Conservation (phyloP, 2,888 invertebrate species). For the Papilio demoleus region DNA sequence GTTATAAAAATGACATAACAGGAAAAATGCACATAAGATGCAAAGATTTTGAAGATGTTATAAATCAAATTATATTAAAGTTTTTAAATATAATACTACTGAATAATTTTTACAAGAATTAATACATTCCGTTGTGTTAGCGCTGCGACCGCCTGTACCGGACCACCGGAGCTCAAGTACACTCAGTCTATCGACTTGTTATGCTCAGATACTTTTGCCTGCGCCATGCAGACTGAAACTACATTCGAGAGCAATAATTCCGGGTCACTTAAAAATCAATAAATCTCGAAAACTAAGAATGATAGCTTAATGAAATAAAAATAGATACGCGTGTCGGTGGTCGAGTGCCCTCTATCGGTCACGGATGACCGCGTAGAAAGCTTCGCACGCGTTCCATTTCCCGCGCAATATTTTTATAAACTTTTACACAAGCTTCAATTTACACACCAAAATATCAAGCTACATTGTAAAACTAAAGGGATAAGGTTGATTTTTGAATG, state of each 20-base stretch:
- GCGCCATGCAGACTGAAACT: constrained; percentile 40
- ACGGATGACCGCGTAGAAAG: constrained; percentile 66
- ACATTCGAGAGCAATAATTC: no score
- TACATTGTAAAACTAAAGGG: constrained; percentile 39
- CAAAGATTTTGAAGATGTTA: no score
- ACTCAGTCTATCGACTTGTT: constrained; percentile 59
- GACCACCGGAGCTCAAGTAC: constrained; percentile 72
- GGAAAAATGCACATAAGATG: no score
- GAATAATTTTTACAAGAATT: no score
- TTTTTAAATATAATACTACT: no score
- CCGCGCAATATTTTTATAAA: constrained; percentile 59
- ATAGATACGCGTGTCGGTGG: constrained; percentile 70
- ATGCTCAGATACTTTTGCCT: constrained; percentile 49
- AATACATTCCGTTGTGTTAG: constrained; percentile 41
- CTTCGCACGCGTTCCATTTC: constrained; percentile 56
- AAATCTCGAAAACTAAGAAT: no score
- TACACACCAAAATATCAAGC: not conserved
- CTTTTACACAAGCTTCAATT: constrained; percentile 24
- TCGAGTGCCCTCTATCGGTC: constrained; percentile 65
- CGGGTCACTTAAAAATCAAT: no score
- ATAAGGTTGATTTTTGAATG: constrained; percentile 49
- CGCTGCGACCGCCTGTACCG: constrained; percentile 55
- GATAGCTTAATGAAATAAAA: constrained; percentile 72
- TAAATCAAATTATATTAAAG: no score
- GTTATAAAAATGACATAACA: no score